Evolutionary conservation across 2,113 vertebrate genomes (phyloP), one percentile per base, ranked within the genome.

Genomic region (Neolamprologus variostigma): DNA sequence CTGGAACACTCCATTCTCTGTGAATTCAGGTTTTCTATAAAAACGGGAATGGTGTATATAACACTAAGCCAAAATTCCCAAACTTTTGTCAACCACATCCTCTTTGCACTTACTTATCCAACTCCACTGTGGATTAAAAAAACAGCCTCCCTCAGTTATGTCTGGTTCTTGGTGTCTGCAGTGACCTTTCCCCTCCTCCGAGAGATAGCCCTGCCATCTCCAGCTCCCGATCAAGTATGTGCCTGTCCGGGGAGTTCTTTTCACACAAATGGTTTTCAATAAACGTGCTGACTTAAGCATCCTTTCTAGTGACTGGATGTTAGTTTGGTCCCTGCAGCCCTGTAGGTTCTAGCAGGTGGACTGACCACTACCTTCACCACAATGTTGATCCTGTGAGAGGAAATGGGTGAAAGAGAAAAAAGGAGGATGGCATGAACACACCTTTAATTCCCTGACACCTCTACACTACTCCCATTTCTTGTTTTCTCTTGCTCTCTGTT

Each of bases 261-360:
- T 81, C 91, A 91, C 90, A 76, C 84, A 85, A 92, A 68, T 86
- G 86, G 79, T 89, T 94, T 91, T 92, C 89, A 89, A 17, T 90
- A 76, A 93, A 90, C 83, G 88, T 91, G 90, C 84, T 91, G 91
- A 90, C 68, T 91, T 90, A 57, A 85, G 80, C 21, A 80, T 76
- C 79, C 83, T 82, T 90, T 89, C 88, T 93, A 59, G 71, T 87
- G 61, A 88, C 79, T 82, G 51, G 61, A 88, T 79, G 12, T 86
- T 54, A 54, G 28, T 92, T 85, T 86, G 83, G 85, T 55, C 83
- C 68, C 82, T 87, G 83, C 53, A 47, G 87, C 50, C 51, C 57
- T 63, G 53, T 6, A 45, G 66, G 40, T 80, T 42, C 82, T 86
- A 84, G 85, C 92, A 92, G 92, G 91, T 93, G 92, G 87, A 85